A percentile compares a stretch with the other conserved stretches of the same genome.
Conservation (phyloP, 2,797 vertebrate genomes). For the Apogon hyalosoma region DNA sequence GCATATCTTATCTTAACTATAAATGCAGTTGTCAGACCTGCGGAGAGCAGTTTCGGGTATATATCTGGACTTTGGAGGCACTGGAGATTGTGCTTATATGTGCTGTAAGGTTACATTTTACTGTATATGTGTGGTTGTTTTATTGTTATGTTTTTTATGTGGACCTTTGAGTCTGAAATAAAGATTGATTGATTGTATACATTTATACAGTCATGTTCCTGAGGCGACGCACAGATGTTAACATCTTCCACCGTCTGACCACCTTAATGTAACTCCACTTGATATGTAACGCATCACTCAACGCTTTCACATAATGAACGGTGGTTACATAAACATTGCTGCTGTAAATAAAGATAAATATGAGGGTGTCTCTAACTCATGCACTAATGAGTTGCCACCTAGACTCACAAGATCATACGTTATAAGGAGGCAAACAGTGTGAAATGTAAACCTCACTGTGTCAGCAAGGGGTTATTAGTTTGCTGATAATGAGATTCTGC, state of each 20-base stretch:
- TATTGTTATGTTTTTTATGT: no score
- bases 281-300: background rate
- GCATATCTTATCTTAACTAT: no score
- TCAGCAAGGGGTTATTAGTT: constrained; percentile 50
- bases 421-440: constrained; percentile 51
- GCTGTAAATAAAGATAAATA: constrained; percentile 2
- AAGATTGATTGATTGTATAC: no score
- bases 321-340: background rate
- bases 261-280: no score
- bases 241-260: background rate
- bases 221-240: background rate
- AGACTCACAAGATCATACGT: constrained; percentile 35
- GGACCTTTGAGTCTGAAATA: no score
- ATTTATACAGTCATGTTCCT: no score
- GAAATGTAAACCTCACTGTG: constrained; percentile 33
- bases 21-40: no score
- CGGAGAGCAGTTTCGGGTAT: no score
- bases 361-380: constrained; percentile 15
- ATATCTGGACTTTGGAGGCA: no score
- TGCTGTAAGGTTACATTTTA: no score
- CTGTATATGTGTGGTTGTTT: no score
- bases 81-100: no score
- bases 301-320: background rate
- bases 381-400: constrained; percentile 56
- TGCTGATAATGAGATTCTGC: constrained; percentile 54